Percentiles rank a stretch among this genome's conserved stretches.
Evolutionary conservation across 2,888 invertebrate species (phyloP).

Genomic region (Furcula furcula): DNA sequence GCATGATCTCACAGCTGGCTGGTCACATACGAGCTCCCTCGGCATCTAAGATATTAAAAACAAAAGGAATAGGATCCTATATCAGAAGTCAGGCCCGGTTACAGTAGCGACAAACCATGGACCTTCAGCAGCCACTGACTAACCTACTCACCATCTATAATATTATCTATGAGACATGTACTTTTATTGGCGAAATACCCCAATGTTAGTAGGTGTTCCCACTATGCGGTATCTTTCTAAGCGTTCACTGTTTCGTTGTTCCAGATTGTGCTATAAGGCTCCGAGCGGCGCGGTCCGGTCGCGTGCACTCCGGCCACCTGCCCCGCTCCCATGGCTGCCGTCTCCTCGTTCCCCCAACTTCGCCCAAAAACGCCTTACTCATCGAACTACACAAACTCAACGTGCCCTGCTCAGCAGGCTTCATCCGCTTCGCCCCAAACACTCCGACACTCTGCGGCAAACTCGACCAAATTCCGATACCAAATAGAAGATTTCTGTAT

Average conservation of each 20-base stretch:
- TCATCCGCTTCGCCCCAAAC: slow-evolving; percentile 80
- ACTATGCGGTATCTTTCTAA: too few relatives aligned
- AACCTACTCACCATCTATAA: too few relatives aligned
- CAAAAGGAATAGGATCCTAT: too few relatives aligned
- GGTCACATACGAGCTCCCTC: too few relatives aligned
- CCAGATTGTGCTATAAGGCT: slow-evolving; percentile 83
- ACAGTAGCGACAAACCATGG: too few relatives aligned
- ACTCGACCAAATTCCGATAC: slow-evolving; percentile 83
- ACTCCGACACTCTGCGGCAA: slow-evolving; percentile 84
- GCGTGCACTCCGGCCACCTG: slow-evolving; percentile 78
- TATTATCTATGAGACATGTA: too few relatives aligned
- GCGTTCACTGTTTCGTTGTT: slow-evolving; percentile 67
- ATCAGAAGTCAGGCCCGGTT: too few relatives aligned
- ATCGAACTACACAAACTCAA: slow-evolving; percentile 85
- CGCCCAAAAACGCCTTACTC: slow-evolving; percentile 80
- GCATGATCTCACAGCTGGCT: too few relatives aligned
- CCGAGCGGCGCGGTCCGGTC: slow-evolving; percentile 59
- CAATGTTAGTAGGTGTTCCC: too few relatives aligned
- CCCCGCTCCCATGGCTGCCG: slow-evolving; percentile 78
- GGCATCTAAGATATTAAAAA: too few relatives aligned
- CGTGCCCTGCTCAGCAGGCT: slow-evolving; percentile 85
- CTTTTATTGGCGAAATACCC: too few relatives aligned
- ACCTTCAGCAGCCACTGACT: too few relatives aligned
- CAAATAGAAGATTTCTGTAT: slow-evolving; percentile 82
- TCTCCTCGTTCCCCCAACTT: slow-evolving; percentile 73